Conservation (phyloP, 2,113 vertebrate genomes). For the Cyrtonyx montezumae region DNA sequence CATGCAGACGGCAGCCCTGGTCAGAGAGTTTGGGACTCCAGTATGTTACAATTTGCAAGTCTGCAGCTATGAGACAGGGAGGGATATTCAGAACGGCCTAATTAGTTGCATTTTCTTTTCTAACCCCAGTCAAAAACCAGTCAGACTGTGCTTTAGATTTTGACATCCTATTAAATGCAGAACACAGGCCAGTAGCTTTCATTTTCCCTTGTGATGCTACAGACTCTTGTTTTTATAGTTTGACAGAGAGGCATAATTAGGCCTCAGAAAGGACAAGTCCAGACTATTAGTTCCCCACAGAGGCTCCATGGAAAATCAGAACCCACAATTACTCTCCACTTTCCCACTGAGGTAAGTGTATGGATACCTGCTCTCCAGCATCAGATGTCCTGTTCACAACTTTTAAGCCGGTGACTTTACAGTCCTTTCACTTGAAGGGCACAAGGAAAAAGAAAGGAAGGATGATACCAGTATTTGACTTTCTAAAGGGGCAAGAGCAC, state of each 20-base stretch:
- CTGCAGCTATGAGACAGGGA: slow-evolving; percentile 28
- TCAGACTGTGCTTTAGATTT: slow-evolving; percentile 65
- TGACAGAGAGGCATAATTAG: slow-evolving; percentile 73
- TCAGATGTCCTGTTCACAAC: background rate
- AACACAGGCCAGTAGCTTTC: slow-evolving; percentile 67
- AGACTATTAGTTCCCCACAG: slow-evolving; percentile 41
- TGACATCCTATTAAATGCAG: slow-evolving; percentile 72
- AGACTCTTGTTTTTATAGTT: slow-evolving; percentile 50
- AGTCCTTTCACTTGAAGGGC: slow-evolving; percentile 5
- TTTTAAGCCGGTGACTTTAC: slow-evolving; percentile 1
- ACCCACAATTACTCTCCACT: background rate
- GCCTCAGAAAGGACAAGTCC: slow-evolving; percentile 67
- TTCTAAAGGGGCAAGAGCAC: background rate
- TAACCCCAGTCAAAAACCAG: slow-evolving; percentile 66
- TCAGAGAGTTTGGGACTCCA: slow-evolving; percentile 44
- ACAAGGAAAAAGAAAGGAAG: background rate
- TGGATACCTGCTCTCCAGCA: background rate
- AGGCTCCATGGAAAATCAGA: slow-evolving; percentile 67
- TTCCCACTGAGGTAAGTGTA: slow-evolving; percentile 32
- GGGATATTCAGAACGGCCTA: slow-evolving; percentile 48
- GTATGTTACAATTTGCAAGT: slow-evolving; percentile 33
- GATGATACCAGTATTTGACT: background rate
- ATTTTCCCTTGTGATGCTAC: slow-evolving; percentile 63
- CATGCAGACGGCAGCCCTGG: background rate
- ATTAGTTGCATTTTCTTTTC: slow-evolving; percentile 66